phyloP scores from a whole-genome alignment of 2,797 vertebrate genomes.

The Psittacula derbiana region DNA sequence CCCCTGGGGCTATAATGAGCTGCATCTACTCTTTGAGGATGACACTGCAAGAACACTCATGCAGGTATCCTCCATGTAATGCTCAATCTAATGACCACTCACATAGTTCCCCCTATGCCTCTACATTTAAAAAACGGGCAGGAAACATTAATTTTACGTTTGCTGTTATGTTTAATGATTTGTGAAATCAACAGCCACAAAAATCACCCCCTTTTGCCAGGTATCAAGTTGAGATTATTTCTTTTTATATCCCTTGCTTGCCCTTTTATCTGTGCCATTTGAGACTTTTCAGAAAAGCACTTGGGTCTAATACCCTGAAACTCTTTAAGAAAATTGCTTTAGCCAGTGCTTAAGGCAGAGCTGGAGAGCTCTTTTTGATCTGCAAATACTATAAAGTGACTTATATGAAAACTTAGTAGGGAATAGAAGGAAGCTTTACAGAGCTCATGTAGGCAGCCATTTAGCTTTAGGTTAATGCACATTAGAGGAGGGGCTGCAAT shows the following conservation, averaged over 20 bases:
- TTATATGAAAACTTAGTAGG: slow-evolving; percentile 14
- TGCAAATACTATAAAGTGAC: slow-evolving; percentile 6
- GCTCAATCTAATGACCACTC: not conserved
- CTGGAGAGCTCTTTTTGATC: not conserved
- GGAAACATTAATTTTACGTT: slow-evolving; percentile 53
- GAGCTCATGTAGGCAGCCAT: not conserved
- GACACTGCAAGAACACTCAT: not conserved
- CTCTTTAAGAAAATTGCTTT: slow-evolving; percentile 25
- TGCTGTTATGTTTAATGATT: slow-evolving; percentile 65
- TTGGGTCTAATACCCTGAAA: slow-evolving; percentile 48
- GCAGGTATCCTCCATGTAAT: not conserved
- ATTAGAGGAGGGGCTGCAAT: not conserved
- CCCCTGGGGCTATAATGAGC: not conserved
- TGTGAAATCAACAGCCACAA: slow-evolving; percentile 62
- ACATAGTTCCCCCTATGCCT: not conserved
- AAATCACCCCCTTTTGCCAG: not conserved
- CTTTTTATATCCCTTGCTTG: not conserved
- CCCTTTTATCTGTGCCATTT: slow-evolving; percentile 28
- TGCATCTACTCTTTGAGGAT: not conserved
- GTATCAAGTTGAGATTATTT: slow-evolving; percentile 40
- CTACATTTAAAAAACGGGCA: slow-evolving; percentile 34
- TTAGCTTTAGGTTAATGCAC: not conserved
- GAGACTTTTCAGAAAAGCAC: not conserved
- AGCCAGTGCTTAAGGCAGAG: not conserved
- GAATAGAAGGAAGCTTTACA: not conserved